Evolutionary conservation across 2,797 vertebrate species (phyloP), one percentile per base, ranked within the genome.

Genomic region (Alauda arvensis): DNA sequence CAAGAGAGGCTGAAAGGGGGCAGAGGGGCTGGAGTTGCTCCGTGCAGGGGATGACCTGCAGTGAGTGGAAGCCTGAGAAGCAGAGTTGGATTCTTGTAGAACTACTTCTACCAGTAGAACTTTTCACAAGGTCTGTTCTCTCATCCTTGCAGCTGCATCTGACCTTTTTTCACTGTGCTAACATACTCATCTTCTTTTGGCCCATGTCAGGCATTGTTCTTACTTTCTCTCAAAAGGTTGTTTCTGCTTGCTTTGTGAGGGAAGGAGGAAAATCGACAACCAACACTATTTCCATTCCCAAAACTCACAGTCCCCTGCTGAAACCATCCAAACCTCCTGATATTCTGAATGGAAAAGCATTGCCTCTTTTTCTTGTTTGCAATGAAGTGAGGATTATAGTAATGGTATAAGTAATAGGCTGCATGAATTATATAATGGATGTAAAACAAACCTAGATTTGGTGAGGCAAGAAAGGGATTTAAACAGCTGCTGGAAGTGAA

Each of bases 91-190:
- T n/a, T 59, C 49, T 77, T 37, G 34, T 51, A n/a, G n/a, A n/a
- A n/a, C n/a, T n/a, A n/a, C n/a, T n/a, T n/a, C n/a, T n/a, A 0
- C 24, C 14, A 5, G 0, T 1, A 18, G 19, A 74, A 17, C 62
- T 49, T 19, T 49, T 69, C 19, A 6, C 40, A 34, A 53, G 42
- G 9, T 42, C 51, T 37, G 3, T 48, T 66, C 12, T 33, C 17
- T 61, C 12, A 23, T 55, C 40, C 39, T 45, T 33, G 11, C 7
- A 49, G 20, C 29, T 69, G 67, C 37, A 13, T 69, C 59, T 85
- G 24, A 37, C 70, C 16, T 77, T 56, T 11, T 63, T 63, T 63
- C 24, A 33, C 8, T 26, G 21, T 65, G 68, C 16, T 55, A 25
- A 45, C 40, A 11, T 7, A 8, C 42, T 68, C n/a, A 9, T 69